Base-by-base conservation (phyloP, 2,797 vertebrate genomes). In the Sphenopsis melanotis region DNA sequence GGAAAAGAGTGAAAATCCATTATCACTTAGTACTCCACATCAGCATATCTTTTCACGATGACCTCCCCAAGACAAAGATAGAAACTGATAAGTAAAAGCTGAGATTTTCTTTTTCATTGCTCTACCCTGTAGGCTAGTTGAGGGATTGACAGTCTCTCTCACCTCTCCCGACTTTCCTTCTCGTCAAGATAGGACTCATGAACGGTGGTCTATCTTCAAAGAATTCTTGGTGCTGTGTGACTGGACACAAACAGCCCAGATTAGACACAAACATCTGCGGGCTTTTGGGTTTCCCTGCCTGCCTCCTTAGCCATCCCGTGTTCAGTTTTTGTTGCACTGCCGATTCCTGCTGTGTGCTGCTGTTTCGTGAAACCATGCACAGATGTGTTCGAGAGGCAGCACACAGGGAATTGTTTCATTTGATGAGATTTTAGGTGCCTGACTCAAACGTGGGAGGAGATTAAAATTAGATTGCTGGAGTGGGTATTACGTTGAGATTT, bases 1-100 rank as follows among this genome's bases (percentile, higher is more conserved):
- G 34, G 53, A 85, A 95, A 90, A 87, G 47, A 78, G 30, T 88
- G 77, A 83, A 89, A 90, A 94, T 61, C 52, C 26, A 50, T 82
- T 68, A 86, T 18, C 53, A n/a, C 36, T 59, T 59, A 60, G 53
- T 55, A 44, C 29, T 88, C 94, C 50, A 46, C 36, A 80, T 82
- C 53, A 61, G 42, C 39, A 10, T 60, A 42, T 59, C 75, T 96
- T 90, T 95, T 85, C 84, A 90, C 55, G 32, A 47, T 60, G 92
- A 74, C 41, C 15, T 44, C 24, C 22, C 11, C 34, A 39, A 74
- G 66, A 95, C 42, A 90, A 95, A 89, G 34, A 87, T 79, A 79
- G 66, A 60, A 87, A 82, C 16, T 22, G 59, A 47, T 46, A 50
- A 63, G 36, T 83, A 90, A 88, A 87, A 89, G 7, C 34, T 26